These are phyloP conservation scores for Nomada ruficornis DNA, from an alignment of 2,888 invertebrate genomes.

Conservation along the genomic window DNA sequence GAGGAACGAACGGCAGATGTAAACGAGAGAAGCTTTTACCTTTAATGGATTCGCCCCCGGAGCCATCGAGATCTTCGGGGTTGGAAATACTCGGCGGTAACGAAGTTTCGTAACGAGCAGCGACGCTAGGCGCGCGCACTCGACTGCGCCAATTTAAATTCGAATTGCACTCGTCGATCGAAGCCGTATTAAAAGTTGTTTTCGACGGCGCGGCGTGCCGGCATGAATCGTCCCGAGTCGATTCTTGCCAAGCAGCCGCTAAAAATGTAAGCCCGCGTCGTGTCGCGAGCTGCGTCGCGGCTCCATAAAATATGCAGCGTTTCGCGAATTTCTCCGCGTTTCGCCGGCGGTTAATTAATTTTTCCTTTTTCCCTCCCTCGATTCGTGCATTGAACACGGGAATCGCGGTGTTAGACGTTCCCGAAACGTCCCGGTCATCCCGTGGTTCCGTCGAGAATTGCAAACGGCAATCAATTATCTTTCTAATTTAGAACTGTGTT, in stretches of 20 bases:
- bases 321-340: neutral
- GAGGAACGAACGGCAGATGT: conserved; percentile 60
- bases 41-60: conserved; percentile 71
- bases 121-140: conserved; percentile 41
- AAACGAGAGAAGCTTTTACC: conserved; percentile 74
- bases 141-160: conserved; percentile 64
- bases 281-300: neutral
- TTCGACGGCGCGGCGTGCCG: conserved; percentile 19
- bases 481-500: too few species aligned
- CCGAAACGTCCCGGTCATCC: too few species aligned
- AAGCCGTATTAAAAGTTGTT: conserved; percentile 55
- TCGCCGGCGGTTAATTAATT: neutral
- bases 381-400: too few species aligned
- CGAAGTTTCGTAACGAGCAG: conserved; percentile 72
- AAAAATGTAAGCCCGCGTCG: conserved; percentile 24
- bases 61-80: conserved; percentile 71
- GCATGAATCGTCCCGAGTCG: conserved; percentile 39
- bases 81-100: conserved; percentile 72
- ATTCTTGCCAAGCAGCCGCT: conserved; percentile 23
- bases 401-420: neutral
- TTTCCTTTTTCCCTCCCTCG: too few species aligned
- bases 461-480: too few species aligned
- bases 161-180: conserved; percentile 61
- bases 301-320: conserved; percentile 8
- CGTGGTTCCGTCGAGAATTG: too few species aligned